Evolutionary conservation across 2,888 invertebrate species (phyloP).

Genomic region (Zhengitettix transpicula): DNA sequence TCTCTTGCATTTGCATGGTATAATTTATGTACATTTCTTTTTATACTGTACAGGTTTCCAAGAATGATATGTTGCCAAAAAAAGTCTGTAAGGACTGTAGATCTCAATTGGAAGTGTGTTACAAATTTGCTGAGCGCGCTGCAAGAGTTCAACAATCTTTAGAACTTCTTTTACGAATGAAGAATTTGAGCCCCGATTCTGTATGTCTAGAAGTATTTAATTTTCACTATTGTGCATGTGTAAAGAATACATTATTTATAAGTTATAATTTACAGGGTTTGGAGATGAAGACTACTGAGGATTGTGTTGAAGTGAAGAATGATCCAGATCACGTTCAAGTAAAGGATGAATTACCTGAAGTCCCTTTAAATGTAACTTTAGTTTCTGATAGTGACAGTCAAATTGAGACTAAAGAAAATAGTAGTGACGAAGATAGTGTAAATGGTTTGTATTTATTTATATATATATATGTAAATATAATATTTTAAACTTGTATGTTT

Average conservation of each 20-base stretch:
- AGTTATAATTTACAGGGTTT: too few relatives aligned
- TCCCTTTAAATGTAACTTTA: slow-evolving; percentile 7
- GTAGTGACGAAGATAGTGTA: not conserved
- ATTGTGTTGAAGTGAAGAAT: slow-evolving; percentile 2
- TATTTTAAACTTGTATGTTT: too few relatives aligned
- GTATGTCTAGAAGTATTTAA: not conserved
- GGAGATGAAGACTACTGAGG: not conserved
- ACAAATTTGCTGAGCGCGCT: slow-evolving; percentile 10
- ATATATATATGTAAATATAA: too few relatives aligned
- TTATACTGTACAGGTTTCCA: not conserved
- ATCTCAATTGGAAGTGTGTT: slow-evolving; percentile 6
- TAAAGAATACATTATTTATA: too few relatives aligned
- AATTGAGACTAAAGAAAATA: slow-evolving; percentile 1
- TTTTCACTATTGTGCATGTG: too few relatives aligned
- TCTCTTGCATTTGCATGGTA: too few relatives aligned
- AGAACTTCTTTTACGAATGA: slow-evolving; percentile 6
- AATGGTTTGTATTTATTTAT: too few relatives aligned
- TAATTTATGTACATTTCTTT: too few relatives aligned
- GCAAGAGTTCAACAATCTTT: slow-evolving; percentile 9
- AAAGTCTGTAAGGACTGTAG: slow-evolving; percentile 2
- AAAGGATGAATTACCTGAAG: slow-evolving; percentile 9
- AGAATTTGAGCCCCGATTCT: not conserved
- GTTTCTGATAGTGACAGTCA: slow-evolving; percentile 4
- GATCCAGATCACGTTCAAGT: slow-evolving; percentile 5
- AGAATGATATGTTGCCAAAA: not conserved